These are phyloP conservation scores for Fundulus diaphanus DNA, from an alignment of 2,797 vertebrate genomes.

Conservation along the genomic window DNA sequence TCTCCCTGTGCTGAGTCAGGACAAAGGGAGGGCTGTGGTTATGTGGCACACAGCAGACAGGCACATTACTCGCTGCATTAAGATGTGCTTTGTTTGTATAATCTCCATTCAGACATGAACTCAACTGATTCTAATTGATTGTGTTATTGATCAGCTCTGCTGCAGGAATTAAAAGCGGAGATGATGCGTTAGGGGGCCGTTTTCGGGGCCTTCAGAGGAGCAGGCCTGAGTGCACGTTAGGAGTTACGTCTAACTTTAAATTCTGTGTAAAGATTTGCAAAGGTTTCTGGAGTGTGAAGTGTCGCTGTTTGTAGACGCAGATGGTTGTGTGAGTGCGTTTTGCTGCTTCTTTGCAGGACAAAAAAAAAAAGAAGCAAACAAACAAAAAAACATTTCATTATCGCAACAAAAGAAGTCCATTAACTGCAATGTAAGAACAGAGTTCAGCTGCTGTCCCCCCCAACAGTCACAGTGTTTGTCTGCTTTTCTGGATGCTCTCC, in stretches of 20 bases:
- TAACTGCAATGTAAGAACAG: slow-evolving; percentile 81
- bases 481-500: slow-evolving; percentile 83
- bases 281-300: slow-evolving; percentile 25
- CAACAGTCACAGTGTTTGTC: slow-evolving; percentile 78
- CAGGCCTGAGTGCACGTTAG: slow-evolving; percentile 22
- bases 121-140: slow-evolving; percentile 84
- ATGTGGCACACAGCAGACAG: slow-evolving; percentile 71
- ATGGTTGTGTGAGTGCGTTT: slow-evolving; percentile 66
- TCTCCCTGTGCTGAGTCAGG: slow-evolving; percentile 72
- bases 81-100: slow-evolving; percentile 79
- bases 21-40: slow-evolving; percentile 68
- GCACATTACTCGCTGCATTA: slow-evolving; percentile 80
- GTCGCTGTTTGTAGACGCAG: slow-evolving; percentile 4
- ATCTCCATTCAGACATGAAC: slow-evolving; percentile 75
- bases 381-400: slow-evolving; percentile 85
- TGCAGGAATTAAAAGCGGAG: slow-evolving; percentile 74
- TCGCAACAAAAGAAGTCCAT: slow-evolving; percentile 86
- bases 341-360: slow-evolving; percentile 66
- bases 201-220: slow-evolving; percentile 32
- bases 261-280: slow-evolving; percentile 44
- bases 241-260: slow-evolving; percentile 38
- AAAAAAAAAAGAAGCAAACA: too few species aligned
- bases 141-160: slow-evolving; percentile 78
- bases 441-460: slow-evolving; percentile 76
- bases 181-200: slow-evolving; percentile 43